A percentile compares a stretch with the other conserved stretches of the same genome.
phyloP scores from a whole-genome alignment of 2,888 invertebrate species.

The Syrphus vitripennis region DNA sequence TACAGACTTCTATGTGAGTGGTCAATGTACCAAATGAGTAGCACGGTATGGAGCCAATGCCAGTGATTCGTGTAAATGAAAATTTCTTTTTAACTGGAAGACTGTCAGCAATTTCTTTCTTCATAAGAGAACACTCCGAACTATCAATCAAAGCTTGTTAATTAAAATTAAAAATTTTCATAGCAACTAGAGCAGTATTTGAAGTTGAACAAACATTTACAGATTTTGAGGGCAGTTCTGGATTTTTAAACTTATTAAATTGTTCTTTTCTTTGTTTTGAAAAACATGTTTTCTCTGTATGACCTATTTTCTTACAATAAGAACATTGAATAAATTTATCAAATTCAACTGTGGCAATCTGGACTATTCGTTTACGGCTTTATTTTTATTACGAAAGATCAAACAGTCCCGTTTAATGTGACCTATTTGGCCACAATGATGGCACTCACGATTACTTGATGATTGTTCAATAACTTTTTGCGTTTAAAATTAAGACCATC shows the following conservation, averaged over 20 bases:
- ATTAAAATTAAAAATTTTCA: not conserved
- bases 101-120: too few relatives aligned
- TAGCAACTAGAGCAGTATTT: not conserved
- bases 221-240: not conserved
- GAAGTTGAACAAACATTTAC: not conserved
- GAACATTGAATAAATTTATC: not conserved
- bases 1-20: too few relatives aligned
- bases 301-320: not conserved
- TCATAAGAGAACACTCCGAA: too few relatives aligned
- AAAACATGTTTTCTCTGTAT: slow-evolving; percentile 13
- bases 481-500: not conserved
- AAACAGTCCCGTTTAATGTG: not conserved
- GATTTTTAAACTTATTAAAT: slow-evolving; percentile 5
- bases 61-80: too few relatives aligned
- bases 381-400: slow-evolving; percentile 3
- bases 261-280: not conserved
- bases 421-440: not conserved
- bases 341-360: not conserved
- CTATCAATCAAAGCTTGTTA: too few relatives aligned
- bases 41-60: too few relatives aligned
- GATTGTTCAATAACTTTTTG: not conserved
- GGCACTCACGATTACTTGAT: not conserved
- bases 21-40: too few relatives aligned
- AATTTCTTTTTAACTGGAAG: too few relatives aligned
- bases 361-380: not conserved